phyloP scores from a whole-genome alignment of 1,140 invertebrate genomes.

The Drosophila parvula region DNA sequence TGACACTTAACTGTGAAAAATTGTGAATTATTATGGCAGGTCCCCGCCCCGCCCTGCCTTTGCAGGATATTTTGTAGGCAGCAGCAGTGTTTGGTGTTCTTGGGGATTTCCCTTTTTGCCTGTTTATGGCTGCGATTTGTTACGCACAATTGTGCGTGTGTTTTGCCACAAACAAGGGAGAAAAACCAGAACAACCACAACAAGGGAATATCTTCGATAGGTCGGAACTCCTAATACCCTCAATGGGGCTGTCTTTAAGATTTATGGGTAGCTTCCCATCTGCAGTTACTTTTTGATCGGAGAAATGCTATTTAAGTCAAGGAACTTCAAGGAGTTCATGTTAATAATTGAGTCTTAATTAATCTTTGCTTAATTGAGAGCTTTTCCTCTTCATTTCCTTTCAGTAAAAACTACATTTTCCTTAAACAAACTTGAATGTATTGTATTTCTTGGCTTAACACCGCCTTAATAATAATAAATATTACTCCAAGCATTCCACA shows the following conservation, averaged over 20 bases:
- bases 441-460: no score
- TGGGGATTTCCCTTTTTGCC: slow-evolving; percentile 58
- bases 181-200: slow-evolving; percentile 30
- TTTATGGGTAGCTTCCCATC: no score
- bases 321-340: background rate
- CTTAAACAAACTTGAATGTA: no score
- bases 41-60: background rate
- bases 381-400: no score
- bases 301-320: background rate
- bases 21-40: slow-evolving; percentile 82
- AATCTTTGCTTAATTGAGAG: no score
- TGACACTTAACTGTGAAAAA: slow-evolving; percentile 82
- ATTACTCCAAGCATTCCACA: background rate
- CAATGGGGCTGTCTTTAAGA: no score
- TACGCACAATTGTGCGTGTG: slow-evolving; percentile 78
- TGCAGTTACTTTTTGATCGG: slow-evolving; percentile 11
- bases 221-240: slow-evolving; percentile 19
- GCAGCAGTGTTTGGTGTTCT: slow-evolving; percentile 24
- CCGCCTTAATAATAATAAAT: no score
- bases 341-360: background rate
- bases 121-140: slow-evolving; percentile 80
- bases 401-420: no score
- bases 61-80: slow-evolving; percentile 42
- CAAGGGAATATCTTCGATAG: slow-evolving; percentile 3
- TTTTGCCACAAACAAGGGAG: slow-evolving; percentile 54